Base-by-base conservation (phyloP, 2,888 invertebrate genomes). In the Phaedon cochleariae region DNA sequence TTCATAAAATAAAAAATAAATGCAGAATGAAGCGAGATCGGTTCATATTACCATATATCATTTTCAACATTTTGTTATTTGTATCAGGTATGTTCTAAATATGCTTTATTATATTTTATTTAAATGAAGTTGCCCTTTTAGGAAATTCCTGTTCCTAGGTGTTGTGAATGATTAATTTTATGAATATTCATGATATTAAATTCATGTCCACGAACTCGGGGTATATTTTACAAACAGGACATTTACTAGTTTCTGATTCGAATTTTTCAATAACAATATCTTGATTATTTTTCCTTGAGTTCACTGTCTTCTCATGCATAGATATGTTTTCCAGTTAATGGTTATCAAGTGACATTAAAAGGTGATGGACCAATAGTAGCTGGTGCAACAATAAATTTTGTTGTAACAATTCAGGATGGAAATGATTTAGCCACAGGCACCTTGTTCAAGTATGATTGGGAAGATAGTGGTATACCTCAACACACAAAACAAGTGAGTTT, bases 311-410 rank as follows among this genome's bases (percentile, higher is more conserved):
- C n/a, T n/a, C n/a, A 26, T 6, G 34, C 6, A 34, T 10, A 34
- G 2, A 10, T 3, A 4, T 41, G 7, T 15, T 10, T 57, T 57
- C n/a, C 45, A 57, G 57, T 26, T 22, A 45, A 45, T 57, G 45
- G 57, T 9, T 65, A 62, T 58, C 31, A 59, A 15, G 51, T 68
- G 15, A 51, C 29, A 26, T 15, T 64, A 12, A 17, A 59, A 49
- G 87, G 87, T 68, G 87, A 91, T 81, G 89, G 90, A 7, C 90
- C 91, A 52, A 88, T 90, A n/a, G 89, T 93, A 15, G 83, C 88
- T 59, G 94, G 93, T 20, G 90, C 90, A 3, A 89, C 87, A 58
- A 86, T 93, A 46, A 90, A 89, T 69, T 91, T 94, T 77, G 87
- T 82, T 70, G 91, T 90, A 17, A 85, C 86, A 68, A 82, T 92